A percentile compares a stretch with the other conserved stretches of the same genome.
These are phyloP conservation scores for Notothenia rossii DNA, from an alignment of 2,113 vertebrate species.

Conservation along the genomic window DNA sequence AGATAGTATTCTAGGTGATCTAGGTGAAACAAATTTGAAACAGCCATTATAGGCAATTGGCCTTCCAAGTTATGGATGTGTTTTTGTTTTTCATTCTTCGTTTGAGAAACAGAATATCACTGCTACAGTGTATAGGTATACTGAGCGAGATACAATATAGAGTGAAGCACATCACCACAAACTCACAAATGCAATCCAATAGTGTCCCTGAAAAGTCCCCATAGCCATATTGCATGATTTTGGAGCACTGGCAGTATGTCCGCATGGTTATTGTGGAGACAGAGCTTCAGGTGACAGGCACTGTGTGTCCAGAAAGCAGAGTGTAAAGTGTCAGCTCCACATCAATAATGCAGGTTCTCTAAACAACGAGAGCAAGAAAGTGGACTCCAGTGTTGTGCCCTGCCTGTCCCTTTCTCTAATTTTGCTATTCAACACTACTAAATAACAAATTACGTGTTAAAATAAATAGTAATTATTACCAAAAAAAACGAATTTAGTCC, in stretches of 20 bases:
- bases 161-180: not conserved
- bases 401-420: not conserved
- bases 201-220: not conserved
- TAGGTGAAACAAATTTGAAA: no score
- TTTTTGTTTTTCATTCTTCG: not conserved
- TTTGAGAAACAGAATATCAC: not conserved
- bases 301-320: constrained; percentile 20
- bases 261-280: constrained; percentile 19
- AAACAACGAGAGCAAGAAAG: constrained; percentile 49
- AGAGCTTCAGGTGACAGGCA: constrained; percentile 45
- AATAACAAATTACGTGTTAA: not conserved
- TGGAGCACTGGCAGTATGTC: constrained; percentile 7
- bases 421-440: not conserved
- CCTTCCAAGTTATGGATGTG: not conserved
- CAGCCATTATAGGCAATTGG: not conserved
- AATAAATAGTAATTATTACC: not conserved
- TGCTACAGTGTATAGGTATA: not conserved
- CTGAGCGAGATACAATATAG: no score
- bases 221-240: not conserved
- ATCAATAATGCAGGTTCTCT: constrained; percentile 65
- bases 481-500: not conserved
- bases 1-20: no score
- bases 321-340: constrained; percentile 63
- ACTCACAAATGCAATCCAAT: not conserved
- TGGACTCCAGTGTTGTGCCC: not conserved